Percentiles rank a stretch among this genome's conserved stretches.
phyloP scores from a whole-genome alignment of 2,888 invertebrate species.

The Cerceris ruficornis region DNA sequence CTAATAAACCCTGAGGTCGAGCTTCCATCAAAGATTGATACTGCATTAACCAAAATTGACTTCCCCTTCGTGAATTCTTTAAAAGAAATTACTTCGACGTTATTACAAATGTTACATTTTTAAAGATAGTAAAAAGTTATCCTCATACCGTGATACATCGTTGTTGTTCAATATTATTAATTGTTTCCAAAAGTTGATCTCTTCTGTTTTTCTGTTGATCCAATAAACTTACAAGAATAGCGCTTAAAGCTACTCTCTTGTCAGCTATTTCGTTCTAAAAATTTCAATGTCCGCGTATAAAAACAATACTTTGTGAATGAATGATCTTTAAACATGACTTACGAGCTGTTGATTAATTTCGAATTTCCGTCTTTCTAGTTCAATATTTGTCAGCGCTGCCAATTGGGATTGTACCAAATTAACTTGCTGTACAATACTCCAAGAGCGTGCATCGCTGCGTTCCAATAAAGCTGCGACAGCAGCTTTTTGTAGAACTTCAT shows the following conservation, averaged over 20 bases:
- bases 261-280: slow-evolving; percentile 86
- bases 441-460: slow-evolving; percentile 88
- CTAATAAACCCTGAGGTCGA: slow-evolving; percentile 86
- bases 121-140: slow-evolving; percentile 28
- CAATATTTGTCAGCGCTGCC: slow-evolving; percentile 87
- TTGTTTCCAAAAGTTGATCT: slow-evolving; percentile 86
- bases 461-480: slow-evolving; percentile 88
- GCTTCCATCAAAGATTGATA: slow-evolving; percentile 92
- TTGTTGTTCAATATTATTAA: slow-evolving; percentile 88
- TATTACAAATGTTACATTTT: neutral
- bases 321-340: slow-evolving; percentile 56
- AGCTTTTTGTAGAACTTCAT: slow-evolving; percentile 88
- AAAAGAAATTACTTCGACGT: slow-evolving; percentile 4
- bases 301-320: neutral
- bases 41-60: slow-evolving; percentile 88
- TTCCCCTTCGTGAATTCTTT: slow-evolving; percentile 69
- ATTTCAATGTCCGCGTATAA: slow-evolving; percentile 31
- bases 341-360: slow-evolving; percentile 87
- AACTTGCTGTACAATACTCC: slow-evolving; percentile 90
- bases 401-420: slow-evolving; percentile 88
- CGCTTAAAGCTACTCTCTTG: slow-evolving; percentile 87
- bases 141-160: slow-evolving; percentile 74
- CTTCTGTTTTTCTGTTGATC: slow-evolving; percentile 87
- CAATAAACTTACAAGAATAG: slow-evolving; percentile 86
- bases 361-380: slow-evolving; percentile 88